Evolutionary conservation across 2,797 vertebrate genomes (phyloP).

Genomic region (Synanceia verrucosa): DNA sequence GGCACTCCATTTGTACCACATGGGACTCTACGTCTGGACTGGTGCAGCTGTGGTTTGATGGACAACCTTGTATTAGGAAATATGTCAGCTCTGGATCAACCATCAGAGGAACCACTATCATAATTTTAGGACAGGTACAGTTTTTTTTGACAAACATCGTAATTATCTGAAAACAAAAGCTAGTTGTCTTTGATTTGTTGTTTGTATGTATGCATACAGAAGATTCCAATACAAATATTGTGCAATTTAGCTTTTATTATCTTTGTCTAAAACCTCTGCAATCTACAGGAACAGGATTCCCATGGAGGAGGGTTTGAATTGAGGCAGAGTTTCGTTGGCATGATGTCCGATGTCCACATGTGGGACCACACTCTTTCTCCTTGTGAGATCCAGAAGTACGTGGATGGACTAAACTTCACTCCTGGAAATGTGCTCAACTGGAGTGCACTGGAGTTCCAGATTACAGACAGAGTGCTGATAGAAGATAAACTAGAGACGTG

Average conservation of each 20-base stretch:
- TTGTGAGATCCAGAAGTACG: conserved; percentile 57
- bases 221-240: not conserved
- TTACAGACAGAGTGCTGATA: conserved; percentile 28
- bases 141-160: too few relatives aligned
- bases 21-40: conserved; percentile 59
- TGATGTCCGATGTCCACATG: conserved; percentile 67
- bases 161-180: not conserved
- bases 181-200: not conserved
- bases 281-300: conserved; percentile 67
- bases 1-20: conserved; percentile 69
- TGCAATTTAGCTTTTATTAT: not conserved
- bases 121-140: conserved; percentile 59
- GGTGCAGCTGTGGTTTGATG: conserved; percentile 58
- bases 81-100: conserved; percentile 31
- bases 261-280: not conserved
- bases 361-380: conserved; percentile 66
- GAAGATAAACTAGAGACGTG: conserved; percentile 35
- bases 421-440: conserved; percentile 64
- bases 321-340: conserved; percentile 68
- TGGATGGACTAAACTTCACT: conserved; percentile 35
- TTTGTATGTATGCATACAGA: not conserved
- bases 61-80: conserved; percentile 62
- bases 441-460: conserved; percentile 45
- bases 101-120: conserved; percentile 7
- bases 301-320: conserved; percentile 58